Base-by-base conservation (phyloP, 2,888 invertebrate species). In the Glaucopsyche alexis region DNA sequence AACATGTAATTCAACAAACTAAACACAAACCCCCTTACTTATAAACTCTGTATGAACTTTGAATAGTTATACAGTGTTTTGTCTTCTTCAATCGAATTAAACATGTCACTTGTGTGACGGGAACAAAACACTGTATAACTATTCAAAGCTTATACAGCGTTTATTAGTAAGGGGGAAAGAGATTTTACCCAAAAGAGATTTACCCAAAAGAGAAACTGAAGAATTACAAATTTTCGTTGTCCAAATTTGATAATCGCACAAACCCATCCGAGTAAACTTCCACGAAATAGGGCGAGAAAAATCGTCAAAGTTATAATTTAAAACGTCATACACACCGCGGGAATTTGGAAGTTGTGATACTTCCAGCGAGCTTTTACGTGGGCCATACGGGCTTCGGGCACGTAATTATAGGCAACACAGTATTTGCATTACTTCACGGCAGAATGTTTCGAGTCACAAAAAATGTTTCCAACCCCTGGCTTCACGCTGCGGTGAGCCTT, bases 371-470 rank as follows among this genome's bases (percentile, higher is more conserved):
- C 76, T 76, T 75, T 66, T 73, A 55, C 73, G 75, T 72, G 49
- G 75, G 74, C 78, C 76, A 77, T 77, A 77, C 79, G 80, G 84
- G 87, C 84, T 77, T 77, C 79, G 80, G 84, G 87, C 84, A 87
- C 76, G 81, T 87, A 87, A 87, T 87, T 85, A 85, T 83, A 78
- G 78, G 79, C 81, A 80, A 86, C 86, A 85, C 81, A 79, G 85
- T 83, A 84, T 87, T 87, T 82, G 83, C 87, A 85, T 87, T 86
- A 84, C 81, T 77, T 76, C 77, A 76, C 78, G 77, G 76, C 79
- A 79, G 78, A 80, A 81, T 76, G 60, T 77, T 77, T 76, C 77
- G 76, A 78, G 78, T 76, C 76, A 79, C 79, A 79, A 79, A 60
- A 60, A 80, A 81, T 76, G 29, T 77, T 77, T 76, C 77, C 76